These are phyloP conservation scores for Chydorus sphaericus DNA, from an alignment of 2,888 invertebrate species.

Conservation along the genomic window DNA sequence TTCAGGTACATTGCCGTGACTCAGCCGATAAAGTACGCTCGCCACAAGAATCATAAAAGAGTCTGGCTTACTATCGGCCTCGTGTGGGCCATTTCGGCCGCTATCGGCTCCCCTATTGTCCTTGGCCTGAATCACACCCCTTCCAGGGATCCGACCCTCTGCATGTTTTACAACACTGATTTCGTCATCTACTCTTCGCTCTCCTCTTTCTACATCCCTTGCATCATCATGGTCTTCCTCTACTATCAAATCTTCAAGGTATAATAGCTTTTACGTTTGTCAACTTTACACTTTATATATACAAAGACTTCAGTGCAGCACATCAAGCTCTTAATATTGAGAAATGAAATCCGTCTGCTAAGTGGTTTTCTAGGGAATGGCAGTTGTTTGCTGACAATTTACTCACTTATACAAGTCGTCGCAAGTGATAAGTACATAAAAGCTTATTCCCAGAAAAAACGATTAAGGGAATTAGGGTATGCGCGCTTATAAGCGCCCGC, in stretches of 20 bases:
- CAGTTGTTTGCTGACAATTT: too few relatives aligned
- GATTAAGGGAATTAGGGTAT: too few relatives aligned
- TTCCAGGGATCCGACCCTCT: conserved; percentile 51
- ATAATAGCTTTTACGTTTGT: too few relatives aligned
- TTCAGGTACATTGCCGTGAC: conserved; percentile 96
- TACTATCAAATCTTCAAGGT: conserved; percentile 97
- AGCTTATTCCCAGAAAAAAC: too few relatives aligned
- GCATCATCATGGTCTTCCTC: conserved; percentile 94
- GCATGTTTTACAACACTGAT: conserved; percentile 93
- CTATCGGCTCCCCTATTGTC: conserved; percentile 91
- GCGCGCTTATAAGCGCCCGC: too few relatives aligned
- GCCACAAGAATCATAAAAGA: conserved; percentile 88
- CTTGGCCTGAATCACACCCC: conserved; percentile 89
- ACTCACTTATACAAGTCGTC: too few relatives aligned
- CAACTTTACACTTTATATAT: too few relatives aligned
- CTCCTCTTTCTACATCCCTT: conserved; percentile 96
- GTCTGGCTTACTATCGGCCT: conserved; percentile 88
- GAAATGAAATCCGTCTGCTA: too few relatives aligned
- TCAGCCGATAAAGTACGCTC: conserved; percentile 96
- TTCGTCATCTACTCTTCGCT: conserved; percentile 96
- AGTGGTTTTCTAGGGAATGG: too few relatives aligned
- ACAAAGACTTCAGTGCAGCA: too few relatives aligned
- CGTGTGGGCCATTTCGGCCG: conserved; percentile 89
- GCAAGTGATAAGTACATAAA: too few relatives aligned
- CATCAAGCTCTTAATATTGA: too few relatives aligned